Evolutionary conservation across 2,113 vertebrate genomes (phyloP), one percentile per base, ranked within the genome.

Genomic region (Tyrannus savana): DNA sequence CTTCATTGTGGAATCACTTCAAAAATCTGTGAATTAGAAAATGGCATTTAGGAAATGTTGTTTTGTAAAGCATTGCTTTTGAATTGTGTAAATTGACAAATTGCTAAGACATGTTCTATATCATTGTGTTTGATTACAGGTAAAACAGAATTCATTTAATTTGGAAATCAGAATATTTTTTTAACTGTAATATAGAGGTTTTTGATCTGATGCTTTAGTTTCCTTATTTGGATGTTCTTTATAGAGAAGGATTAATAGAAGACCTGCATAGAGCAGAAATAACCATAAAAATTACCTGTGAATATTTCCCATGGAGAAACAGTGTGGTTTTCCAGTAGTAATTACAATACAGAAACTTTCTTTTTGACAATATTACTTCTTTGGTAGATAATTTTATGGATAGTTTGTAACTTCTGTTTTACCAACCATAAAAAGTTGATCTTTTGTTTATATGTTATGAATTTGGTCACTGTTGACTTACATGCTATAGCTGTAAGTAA

Each of bases 401-500:
- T 28, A 74, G 13, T 41, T 87, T 77, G 23, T 74, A 95, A 67
- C 23, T 83, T 87, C 39, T 93, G 30, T 77, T 92, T 95, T 89
- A 84, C 56, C 68, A 47, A 14, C 49, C 5, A 5, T 58, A 59
- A 84, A 18, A 15, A 71, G 35, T 41, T 79, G 49, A 68, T 39
- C 17, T 56, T 83, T 46, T 55, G 21, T 14, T 89, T 81, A 55
- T 53, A 25, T 76, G 73, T 92, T 46, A 39, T 71, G 7, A 63
- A 80, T 92, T 86, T 58, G 69, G 30, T 96, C 25, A n/a, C 42
- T 89, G 42, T 90, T 95, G 33, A 78, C 76, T 95, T 93, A 93
- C 55, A 50, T 86, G 79, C 68, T 90, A 6, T 77, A 90, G 76
- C 90, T 92, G 80, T 96, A 89, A 96, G 84, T 59, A 91, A 96